These are phyloP conservation scores for Kryptopterus vitreolus DNA, from an alignment of 2,797 vertebrate genomes.

Conservation along the genomic window DNA sequence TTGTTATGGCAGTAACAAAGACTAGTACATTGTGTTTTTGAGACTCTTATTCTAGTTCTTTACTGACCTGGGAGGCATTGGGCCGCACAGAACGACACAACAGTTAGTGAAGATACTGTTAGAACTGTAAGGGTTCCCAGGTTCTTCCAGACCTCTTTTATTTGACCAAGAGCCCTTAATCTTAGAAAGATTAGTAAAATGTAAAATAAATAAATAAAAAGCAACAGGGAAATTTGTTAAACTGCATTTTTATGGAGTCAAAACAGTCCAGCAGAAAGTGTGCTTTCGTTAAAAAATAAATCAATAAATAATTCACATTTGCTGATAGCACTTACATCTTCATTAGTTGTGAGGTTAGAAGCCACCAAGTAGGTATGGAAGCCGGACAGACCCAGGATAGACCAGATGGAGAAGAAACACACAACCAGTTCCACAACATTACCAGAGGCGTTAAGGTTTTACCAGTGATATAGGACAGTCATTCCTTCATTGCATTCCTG, in stretches of 20 bases:
- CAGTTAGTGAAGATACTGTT: constrained; percentile 91
- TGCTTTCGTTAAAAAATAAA: background rate
- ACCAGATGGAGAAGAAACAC: constrained; percentile 98
- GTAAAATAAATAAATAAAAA: background rate
- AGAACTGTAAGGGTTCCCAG: constrained; percentile 92
- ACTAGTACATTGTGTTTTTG: background rate
- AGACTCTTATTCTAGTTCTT: background rate
- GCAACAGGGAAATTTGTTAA: background rate
- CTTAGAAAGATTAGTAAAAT: constrained; percentile 62
- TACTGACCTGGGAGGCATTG: constrained; percentile 91
- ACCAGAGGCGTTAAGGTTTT: constrained; percentile 78
- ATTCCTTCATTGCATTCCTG: background rate
- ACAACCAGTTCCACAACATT: constrained; percentile 93
- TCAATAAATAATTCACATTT: background rate
- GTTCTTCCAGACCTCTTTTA: constrained; percentile 85
- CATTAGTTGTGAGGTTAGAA: constrained; percentile 96
- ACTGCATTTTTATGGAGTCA: background rate
- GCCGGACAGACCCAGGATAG: constrained; percentile 96
- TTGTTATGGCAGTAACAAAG: background rate
- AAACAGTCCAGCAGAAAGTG: background rate
- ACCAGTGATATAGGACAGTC: background rate
- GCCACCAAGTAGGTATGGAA: constrained; percentile 98
- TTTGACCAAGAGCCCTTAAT: constrained; percentile 95
- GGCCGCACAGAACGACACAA: constrained; percentile 89
- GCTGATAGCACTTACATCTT: constrained; percentile 83